Evolutionary conservation across 1,140 invertebrate species (phyloP).

Genomic region (Prorops nasuta): DNA sequence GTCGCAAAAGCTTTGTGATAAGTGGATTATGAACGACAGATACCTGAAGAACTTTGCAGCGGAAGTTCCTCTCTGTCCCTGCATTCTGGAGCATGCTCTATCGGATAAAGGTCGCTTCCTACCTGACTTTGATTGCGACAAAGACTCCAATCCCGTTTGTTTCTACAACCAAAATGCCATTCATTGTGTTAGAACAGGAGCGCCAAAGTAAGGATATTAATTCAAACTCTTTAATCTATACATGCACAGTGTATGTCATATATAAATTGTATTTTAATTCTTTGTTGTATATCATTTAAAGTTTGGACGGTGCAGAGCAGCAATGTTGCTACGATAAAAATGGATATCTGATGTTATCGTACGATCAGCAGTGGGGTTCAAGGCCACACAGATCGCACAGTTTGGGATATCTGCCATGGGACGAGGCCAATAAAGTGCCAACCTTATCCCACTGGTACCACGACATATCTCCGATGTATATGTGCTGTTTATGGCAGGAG

Average conservation of each 20-base stretch:
- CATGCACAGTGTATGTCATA: background rate
- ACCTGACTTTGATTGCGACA: conserved; percentile 89
- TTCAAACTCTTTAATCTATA: background rate
- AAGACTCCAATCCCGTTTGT: conserved; percentile 86
- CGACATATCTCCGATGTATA: conserved; percentile 90
- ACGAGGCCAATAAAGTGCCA: conserved; percentile 88
- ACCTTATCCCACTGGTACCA: conserved; percentile 92
- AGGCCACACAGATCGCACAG: conserved; percentile 85
- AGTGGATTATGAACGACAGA: conserved; percentile 85
- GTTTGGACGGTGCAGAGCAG: conserved; percentile 87
- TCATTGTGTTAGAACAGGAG: conserved; percentile 89
- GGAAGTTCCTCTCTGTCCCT: conserved; percentile 85
- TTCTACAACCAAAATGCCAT: conserved; percentile 83
- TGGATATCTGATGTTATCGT: conserved; percentile 86
- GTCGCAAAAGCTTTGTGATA: conserved; percentile 78
- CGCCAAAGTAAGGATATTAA: conserved; percentile 76
- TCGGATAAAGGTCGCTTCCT: conserved; percentile 89
- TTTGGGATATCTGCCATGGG: conserved; percentile 86
- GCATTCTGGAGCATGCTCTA: conserved; percentile 85
- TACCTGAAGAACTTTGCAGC: conserved; percentile 86
- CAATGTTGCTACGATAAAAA: conserved; percentile 96
- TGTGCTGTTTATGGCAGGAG: conserved; percentile 92
- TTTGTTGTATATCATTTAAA: conserved; percentile 40
- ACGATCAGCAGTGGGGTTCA: conserved; percentile 93
- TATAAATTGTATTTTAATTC: background rate